Base-by-base conservation (phyloP, 2,113 vertebrate genomes). In the Tragelaphus scriptus region DNA sequence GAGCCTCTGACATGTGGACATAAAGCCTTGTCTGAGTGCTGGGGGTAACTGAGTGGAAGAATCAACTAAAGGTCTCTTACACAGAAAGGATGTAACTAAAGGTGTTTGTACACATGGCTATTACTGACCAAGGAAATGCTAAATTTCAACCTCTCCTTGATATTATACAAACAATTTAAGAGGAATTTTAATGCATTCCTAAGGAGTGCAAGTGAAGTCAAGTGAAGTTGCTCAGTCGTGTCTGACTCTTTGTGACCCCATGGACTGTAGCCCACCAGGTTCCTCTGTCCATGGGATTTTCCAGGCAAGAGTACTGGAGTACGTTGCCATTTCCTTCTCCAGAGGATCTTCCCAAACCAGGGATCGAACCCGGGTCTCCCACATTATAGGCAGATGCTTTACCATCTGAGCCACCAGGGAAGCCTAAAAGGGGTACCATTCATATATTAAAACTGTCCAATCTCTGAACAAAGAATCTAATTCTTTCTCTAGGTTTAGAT, bases 301-400 rank as follows among this genome's bases (percentile, higher is more conserved):
- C 61, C 61, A 63, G 61, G 59, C 28, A 63, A 15, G 28, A 63
- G 13, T 30, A 15, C 61, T 63, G 61, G 61, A 63, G 28, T 63
- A 13, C 13, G 28, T 2, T 63, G 28, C 28, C 26, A 7, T 63
- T 63, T 30, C 28, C 6, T 63, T 30, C 5, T 63, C 61, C 61
- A 63, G 61, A 63, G 13, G 6, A 63, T 63, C 61, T 63, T 30
- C 61, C 28, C 0, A 0, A 63, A 63, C 28, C 61, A 63, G 28
- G 28, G 28, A 30, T 15, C 0, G 2, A 63, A 63, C 6, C 61
- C 1, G 2, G 28, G 28, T 30, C 28, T 63, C 61, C 61, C 1
- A 0, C 61, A 63, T 63, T 63, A 0, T 63, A 63, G 13, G 61
- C 61, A 63, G 28, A 63, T 1, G 28, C 61, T 63, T 63, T 63